Evolutionary conservation across 2,113 vertebrate genomes (phyloP).

Genomic region (Oreocharis arfaki): DNA sequence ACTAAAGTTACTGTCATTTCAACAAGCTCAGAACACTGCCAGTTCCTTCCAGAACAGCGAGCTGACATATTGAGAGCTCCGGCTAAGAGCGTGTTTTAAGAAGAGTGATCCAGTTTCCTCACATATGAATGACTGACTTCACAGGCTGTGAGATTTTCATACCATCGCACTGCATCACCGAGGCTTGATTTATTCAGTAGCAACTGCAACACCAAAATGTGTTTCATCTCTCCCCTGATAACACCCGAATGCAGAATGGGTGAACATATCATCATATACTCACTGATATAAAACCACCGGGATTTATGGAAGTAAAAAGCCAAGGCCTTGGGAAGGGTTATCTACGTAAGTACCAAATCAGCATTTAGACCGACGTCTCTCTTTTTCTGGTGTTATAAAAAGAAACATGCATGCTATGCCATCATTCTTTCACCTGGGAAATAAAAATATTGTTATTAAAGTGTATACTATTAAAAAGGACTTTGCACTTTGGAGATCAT

Average conservation of each 20-base stretch:
- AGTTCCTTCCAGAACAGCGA: neutral
- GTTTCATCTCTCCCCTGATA: slow-evolving; percentile 74
- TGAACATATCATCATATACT: slow-evolving; percentile 30
- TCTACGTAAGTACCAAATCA: neutral
- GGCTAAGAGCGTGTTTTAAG: neutral
- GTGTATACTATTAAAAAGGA: neutral
- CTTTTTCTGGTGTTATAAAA: neutral
- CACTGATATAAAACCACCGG: neutral
- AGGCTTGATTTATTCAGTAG: slow-evolving; percentile 76
- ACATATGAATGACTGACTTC: neutral
- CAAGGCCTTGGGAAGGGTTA: neutral
- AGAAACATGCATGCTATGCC: neutral
- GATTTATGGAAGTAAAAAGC: slow-evolving; percentile 28
- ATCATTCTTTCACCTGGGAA: neutral
- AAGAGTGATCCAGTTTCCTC: slow-evolving; percentile 20
- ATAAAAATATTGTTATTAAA: neutral
- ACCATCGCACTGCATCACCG: neutral
- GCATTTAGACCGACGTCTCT: neutral
- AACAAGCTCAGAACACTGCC: neutral
- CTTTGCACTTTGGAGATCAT: neutral
- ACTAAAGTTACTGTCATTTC: neutral
- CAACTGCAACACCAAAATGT: slow-evolving; percentile 80
- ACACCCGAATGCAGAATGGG: slow-evolving; percentile 17
- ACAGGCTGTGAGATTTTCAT: slow-evolving; percentile 2
- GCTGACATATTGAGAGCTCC: slow-evolving; percentile 43